Base-by-base conservation (phyloP, 2,888 invertebrate species). In the Leucophora obtusa region DNA sequence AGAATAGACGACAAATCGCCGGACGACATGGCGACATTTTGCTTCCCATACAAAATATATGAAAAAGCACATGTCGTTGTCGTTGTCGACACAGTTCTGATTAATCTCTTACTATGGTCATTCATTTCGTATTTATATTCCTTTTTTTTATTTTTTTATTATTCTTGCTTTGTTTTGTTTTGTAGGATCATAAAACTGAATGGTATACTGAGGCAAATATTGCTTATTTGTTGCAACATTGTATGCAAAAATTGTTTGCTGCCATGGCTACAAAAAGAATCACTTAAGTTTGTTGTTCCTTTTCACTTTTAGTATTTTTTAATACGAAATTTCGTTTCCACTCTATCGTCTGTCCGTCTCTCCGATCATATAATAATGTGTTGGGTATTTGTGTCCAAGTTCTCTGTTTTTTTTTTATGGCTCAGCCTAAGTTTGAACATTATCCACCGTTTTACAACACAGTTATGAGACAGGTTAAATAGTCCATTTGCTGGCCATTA, bases 161-260 rank as follows among this genome's bases (percentile, higher is more conserved):
- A 65, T 56, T 51, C 38, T 53, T 28, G 38, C 35, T 33, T 63
- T 24, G 60, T 54, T 73, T 47, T 73, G 15, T 33, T 35, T 69
- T 56, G 51, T 35, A 59, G 74, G 63, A 81, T 81, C 81, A 81
- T 81, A 77, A 81, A 77, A 77, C 70, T 81, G 66, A 81, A 81
- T 81, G 77, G 70, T 71, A 74, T 74, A 76, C 28, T 74, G 81
- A 74, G 62, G 43, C 59, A 70, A 81, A 74, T 73, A 77, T 73
- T 73, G 71, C 73, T 77, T 69, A 73, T 81, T 72, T 72, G 65
- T 60, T 70, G 77, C 81, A 81, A 81, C 81, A 81, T 66, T 81
- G 81, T 81, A 73, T 43, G 21, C 60, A 65, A 65, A 81, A 77
- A 72, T 72, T 51, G 47, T 62, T 72, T 51, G 66, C 24, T 56